Percentiles rank a stretch among this genome's conserved stretches.
Evolutionary conservation across 1,140 invertebrate species (phyloP).

Genomic region (Drosophila dunni): DNA sequence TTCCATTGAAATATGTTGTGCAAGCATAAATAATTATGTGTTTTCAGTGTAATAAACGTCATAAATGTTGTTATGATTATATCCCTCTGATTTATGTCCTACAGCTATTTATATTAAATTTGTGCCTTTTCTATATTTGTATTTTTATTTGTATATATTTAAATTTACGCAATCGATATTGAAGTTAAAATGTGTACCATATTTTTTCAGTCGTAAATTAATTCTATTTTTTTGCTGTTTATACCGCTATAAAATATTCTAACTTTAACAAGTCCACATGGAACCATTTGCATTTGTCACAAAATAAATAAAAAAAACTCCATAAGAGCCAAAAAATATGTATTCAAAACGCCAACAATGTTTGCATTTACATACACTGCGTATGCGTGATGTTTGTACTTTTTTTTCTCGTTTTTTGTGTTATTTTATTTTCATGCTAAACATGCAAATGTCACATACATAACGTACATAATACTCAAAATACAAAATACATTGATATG

Average conservation of each 20-base stretch:
- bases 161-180: not conserved
- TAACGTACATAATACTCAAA: conserved; percentile 15
- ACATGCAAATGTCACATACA: conserved; percentile 56
- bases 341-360: conserved; percentile 5
- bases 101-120: not conserved
- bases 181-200: not conserved
- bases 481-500: conserved; percentile 50
- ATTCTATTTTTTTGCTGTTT: not conserved
- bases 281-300: conserved; percentile 11
- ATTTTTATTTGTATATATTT: not conserved
- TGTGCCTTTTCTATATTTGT: no score
- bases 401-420: not conserved
- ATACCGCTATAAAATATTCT: not conserved
- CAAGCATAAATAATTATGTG: conserved; percentile 11
- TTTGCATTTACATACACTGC: conserved; percentile 49
- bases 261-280: not conserved
- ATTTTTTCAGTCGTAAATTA: not conserved
- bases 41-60: conserved; percentile 6
- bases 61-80: conserved; percentile 12
- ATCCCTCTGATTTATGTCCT: not conserved
- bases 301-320: not conserved
- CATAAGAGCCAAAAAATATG: not conserved
- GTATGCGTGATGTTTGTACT: conserved; percentile 62
- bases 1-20: conserved; percentile 18
- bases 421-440: conserved; percentile 46